Conservation (phyloP, 1,140 invertebrate genomes). For the Neodiprion fabricii region DNA sequence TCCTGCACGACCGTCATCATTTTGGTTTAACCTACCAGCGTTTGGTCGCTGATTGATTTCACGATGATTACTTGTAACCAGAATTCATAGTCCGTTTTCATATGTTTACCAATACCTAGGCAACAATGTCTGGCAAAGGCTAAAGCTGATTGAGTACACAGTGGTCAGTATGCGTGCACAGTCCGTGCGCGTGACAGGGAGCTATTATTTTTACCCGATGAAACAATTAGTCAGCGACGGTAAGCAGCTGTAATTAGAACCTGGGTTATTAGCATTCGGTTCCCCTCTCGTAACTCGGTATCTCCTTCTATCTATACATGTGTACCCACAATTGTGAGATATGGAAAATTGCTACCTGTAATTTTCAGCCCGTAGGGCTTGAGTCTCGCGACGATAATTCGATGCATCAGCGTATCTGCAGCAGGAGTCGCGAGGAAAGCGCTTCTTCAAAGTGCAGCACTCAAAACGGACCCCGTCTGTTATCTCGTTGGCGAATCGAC, state of each 20-base stretch:
- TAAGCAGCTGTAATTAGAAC: slow-evolving; percentile 14
- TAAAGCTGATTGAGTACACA: not conserved
- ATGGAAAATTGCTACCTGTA: not conserved
- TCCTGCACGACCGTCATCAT: too few species aligned
- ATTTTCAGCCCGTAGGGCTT: not conserved
- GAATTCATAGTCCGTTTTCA: too few species aligned
- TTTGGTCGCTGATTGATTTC: too few species aligned
- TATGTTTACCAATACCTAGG: too few species aligned
- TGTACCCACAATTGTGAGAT: slow-evolving; percentile 2
- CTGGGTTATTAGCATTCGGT: slow-evolving; percentile 4
- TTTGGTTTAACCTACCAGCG: too few species aligned
- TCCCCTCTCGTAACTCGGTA: not conserved
- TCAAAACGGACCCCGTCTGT: too few species aligned
- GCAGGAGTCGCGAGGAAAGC: too few species aligned
- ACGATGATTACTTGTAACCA: too few species aligned
- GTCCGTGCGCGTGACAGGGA: slow-evolving; percentile 32
- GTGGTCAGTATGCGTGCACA: slow-evolving; percentile 6
- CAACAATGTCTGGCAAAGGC: too few species aligned
- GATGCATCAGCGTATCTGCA: too few species aligned
- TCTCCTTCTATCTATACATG: not conserved
- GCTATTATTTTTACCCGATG: slow-evolving; percentile 43
- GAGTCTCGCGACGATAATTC: not conserved
- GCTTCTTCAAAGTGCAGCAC: too few species aligned
- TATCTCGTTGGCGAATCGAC: too few species aligned
- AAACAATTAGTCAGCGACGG: slow-evolving; percentile 42